Conservation (phyloP, 2,797 vertebrate genomes). For the Acropternis orthonyx region DNA sequence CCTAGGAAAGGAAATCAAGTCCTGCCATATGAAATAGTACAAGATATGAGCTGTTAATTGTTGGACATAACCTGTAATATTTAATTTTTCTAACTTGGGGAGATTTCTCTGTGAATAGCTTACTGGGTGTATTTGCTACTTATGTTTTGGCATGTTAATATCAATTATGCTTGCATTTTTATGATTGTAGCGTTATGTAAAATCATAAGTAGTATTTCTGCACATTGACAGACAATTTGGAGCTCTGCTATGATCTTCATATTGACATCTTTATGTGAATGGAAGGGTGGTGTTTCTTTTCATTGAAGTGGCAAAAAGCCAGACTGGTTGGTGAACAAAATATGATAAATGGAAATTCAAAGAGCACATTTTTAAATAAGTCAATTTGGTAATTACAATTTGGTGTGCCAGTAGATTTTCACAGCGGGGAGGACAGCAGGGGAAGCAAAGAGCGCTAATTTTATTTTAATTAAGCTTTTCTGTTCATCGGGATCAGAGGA, state of each 20-base stretch:
- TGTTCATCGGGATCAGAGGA: slow-evolving; percentile 11
- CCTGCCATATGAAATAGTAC: not conserved
- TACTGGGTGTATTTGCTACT: not conserved
- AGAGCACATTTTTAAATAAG: not conserved
- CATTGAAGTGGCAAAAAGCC: not conserved
- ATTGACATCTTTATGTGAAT: not conserved
- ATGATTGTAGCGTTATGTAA: not conserved
- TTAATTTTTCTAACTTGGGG: not conserved
- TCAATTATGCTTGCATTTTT: not conserved
- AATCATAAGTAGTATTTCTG: not conserved
- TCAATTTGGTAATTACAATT: slow-evolving; percentile 44
- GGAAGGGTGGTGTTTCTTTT: not conserved
- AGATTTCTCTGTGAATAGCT: not conserved
- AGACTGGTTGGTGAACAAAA: not conserved
- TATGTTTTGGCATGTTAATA: not conserved
- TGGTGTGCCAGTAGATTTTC: slow-evolving; percentile 25
- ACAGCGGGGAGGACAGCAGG: slow-evolving; percentile 30
- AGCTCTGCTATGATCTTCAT: not conserved
- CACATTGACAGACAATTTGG: not conserved
- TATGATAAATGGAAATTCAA: slow-evolving; percentile 13
- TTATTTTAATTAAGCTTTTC: slow-evolving; percentile 55
- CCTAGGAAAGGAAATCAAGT: not conserved
- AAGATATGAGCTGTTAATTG: not conserved
- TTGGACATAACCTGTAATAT: not conserved
- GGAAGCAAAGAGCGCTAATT: slow-evolving; percentile 17